Evolutionary conservation across 2,113 vertebrate species (phyloP).

Genomic region (Malurus cyaneus): DNA sequence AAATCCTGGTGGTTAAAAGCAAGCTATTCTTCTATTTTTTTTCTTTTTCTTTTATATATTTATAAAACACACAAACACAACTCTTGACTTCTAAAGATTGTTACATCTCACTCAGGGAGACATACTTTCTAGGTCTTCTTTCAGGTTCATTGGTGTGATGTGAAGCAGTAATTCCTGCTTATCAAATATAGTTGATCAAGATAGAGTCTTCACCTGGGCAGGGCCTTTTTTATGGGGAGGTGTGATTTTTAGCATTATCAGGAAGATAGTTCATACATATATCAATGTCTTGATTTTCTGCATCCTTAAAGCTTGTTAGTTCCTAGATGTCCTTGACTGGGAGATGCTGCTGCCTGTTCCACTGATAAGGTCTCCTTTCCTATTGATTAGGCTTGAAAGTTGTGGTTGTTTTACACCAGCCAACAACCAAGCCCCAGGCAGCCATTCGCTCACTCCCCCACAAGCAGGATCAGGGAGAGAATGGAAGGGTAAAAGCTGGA

Average conservation of each 20-base stretch:
- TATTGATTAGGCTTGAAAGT: neutral
- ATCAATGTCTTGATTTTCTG: neutral
- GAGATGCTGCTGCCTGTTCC: neutral
- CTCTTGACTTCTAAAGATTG: neutral
- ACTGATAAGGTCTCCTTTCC: neutral
- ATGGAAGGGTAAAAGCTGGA: neutral
- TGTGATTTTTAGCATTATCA: neutral
- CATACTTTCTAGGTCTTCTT: neutral
- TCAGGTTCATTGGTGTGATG: rapidly evolving
- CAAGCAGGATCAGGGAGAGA: neutral
- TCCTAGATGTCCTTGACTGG: too few relatives aligned
- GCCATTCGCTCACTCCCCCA: rapidly evolving
- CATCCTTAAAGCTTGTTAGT: neutral
- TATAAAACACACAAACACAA: neutral
- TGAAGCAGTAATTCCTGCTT: neutral
- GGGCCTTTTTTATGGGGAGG: neutral
- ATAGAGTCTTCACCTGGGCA: neutral
- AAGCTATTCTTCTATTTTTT: neutral
- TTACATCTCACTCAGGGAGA: neutral
- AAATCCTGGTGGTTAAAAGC: neutral
- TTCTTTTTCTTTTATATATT: too few relatives aligned
- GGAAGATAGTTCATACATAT: neutral
- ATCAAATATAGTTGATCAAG: rapidly evolving
- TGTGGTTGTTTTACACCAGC: neutral
- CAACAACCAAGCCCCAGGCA: neutral